phyloP scores from a whole-genome alignment of 2,797 vertebrate genomes.

The Calcarius lapponicus region DNA sequence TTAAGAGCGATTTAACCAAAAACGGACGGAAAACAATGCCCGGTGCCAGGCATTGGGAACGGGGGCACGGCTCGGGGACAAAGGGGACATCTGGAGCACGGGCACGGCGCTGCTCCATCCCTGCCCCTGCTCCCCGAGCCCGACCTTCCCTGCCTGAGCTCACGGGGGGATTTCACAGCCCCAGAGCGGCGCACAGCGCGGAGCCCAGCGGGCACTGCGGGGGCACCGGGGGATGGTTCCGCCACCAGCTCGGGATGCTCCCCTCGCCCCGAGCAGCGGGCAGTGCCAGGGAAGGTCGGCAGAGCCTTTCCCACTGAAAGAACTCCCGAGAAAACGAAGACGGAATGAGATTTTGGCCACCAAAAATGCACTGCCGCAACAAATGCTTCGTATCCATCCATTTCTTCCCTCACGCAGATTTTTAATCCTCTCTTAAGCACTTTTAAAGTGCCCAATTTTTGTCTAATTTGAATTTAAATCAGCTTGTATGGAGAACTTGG shows the following conservation, averaged over 20 bases:
- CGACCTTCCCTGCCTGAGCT: fast-evolving
- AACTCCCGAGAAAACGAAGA: fast-evolving
- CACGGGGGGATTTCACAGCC: fast-evolving
- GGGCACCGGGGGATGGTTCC: not conserved
- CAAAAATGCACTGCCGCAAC: not conserved
- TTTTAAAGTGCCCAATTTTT: slow-evolving; percentile 75
- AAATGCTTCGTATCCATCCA: slow-evolving; percentile 31
- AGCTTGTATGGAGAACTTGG: slow-evolving; percentile 72
- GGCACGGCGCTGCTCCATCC: not conserved
- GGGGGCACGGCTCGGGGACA: not conserved
- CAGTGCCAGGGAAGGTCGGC: not conserved
- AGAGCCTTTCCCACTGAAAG: not conserved
- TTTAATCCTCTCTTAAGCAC: slow-evolving; percentile 64
- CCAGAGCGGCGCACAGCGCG: fast-evolving
- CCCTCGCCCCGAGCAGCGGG: not conserved
- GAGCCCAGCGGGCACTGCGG: not conserved
- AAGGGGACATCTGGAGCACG: slow-evolving; percentile 47
- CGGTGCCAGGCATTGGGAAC: not conserved
- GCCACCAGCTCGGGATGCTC: not conserved
- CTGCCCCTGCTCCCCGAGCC: fast-evolving
- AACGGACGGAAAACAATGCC: not conserved
- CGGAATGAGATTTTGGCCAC: not conserved
- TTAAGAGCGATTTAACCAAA: slow-evolving; percentile 33
- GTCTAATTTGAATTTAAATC: slow-evolving; percentile 78
- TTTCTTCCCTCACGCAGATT: slow-evolving; percentile 50